Conservation (phyloP, 2,797 vertebrate genomes). For the Synanceia verrucosa region DNA sequence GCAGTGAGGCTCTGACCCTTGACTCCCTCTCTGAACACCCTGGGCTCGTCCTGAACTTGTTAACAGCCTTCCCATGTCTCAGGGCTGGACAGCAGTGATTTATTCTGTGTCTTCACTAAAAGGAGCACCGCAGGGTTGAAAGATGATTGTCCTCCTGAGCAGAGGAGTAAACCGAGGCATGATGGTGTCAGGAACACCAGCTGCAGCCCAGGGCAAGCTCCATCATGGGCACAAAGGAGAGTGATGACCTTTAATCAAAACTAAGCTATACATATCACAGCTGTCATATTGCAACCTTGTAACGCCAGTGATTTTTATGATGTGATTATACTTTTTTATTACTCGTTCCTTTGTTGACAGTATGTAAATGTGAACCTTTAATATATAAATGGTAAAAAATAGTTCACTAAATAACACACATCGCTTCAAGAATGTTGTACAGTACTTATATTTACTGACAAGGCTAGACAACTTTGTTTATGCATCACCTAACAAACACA, state of each 20-base stretch:
- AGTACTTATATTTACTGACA: neutral
- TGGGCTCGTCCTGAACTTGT: constrained; percentile 52
- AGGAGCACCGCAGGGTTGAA: constrained; percentile 47
- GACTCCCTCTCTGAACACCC: constrained; percentile 27
- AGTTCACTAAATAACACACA: neutral
- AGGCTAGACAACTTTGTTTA: neutral
- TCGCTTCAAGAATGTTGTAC: neutral
- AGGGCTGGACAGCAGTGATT: constrained; percentile 48
- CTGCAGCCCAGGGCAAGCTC: constrained; percentile 34
- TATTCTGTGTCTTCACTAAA: constrained; percentile 48
- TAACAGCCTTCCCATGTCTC: constrained; percentile 40
- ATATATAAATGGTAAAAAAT: neutral
- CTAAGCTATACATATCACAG: constrained; percentile 19
- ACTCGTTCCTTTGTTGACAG: neutral
- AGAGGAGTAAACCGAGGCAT: constrained; percentile 46
- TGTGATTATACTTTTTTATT: neutral
- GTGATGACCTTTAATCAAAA: constrained; percentile 50
- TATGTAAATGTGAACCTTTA: neutral
- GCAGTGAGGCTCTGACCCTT: constrained; percentile 35
- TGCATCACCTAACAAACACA: neutral
- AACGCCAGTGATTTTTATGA: neutral
- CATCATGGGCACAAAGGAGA: constrained; percentile 25
- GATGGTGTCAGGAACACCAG: constrained; percentile 58
- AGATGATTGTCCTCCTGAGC: constrained; percentile 58
- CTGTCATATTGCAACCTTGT: constrained; percentile 9